These are phyloP conservation scores for Drosophila micromelanica DNA, from an alignment of 1,140 invertebrate genomes.

Conservation along the genomic window DNA sequence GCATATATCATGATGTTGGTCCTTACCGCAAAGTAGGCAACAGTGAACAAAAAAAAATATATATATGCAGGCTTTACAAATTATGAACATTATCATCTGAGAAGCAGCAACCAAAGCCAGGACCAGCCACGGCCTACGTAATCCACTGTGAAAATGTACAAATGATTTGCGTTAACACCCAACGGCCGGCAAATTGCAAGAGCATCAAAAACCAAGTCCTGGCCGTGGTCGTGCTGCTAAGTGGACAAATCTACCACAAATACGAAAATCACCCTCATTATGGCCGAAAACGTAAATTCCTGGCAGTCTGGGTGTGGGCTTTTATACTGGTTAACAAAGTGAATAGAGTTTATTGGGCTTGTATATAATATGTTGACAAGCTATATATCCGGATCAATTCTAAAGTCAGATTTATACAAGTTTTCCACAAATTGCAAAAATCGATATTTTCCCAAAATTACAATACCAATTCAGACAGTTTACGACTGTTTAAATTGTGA, in stretches of 20 bases:
- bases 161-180: slow-evolving; percentile 66
- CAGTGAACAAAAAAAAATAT: slow-evolving; percentile 22
- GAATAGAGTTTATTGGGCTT: no score
- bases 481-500: no score
- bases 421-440: no score
- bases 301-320: slow-evolving; percentile 4
- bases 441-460: no score
- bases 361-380: no score
- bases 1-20: slow-evolving; percentile 56
- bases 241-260: slow-evolving; percentile 84
- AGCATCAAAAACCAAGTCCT: slow-evolving; percentile 55
- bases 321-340: neutral
- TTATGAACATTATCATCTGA: slow-evolving; percentile 75
- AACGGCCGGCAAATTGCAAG: slow-evolving; percentile 67
- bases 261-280: slow-evolving; percentile 84
- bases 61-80: slow-evolving; percentile 75
- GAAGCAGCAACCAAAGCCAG: neutral
- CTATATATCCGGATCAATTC: no score
- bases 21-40: slow-evolving; percentile 17
- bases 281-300: slow-evolving; percentile 74
- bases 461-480: no score
- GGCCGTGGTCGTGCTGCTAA: slow-evolving; percentile 74
- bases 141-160: slow-evolving; percentile 82
- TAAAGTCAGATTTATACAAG: no score
- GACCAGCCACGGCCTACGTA: slow-evolving; percentile 49